Base-by-base conservation (phyloP, 1,140 invertebrate species). In the Sinonovacula constricta region DNA sequence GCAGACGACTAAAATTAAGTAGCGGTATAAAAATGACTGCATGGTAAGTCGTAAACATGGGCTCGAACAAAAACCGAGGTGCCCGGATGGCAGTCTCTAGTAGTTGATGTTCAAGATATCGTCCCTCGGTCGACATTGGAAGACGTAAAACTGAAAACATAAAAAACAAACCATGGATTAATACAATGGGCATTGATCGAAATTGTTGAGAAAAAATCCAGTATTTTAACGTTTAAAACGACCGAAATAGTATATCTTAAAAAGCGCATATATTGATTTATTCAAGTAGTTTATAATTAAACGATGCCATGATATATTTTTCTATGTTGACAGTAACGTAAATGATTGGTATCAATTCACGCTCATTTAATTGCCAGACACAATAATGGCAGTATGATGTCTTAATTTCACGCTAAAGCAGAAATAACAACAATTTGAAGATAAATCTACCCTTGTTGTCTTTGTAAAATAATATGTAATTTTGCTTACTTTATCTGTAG, bases 81-180 rank as follows among this genome's bases (percentile, higher is more conserved):
- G n/a, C n/a, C n/a, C n/a, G n/a, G n/a, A n/a, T n/a, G 51, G 51
- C 26, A 18, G 26, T 18, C 3, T 54, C 3, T 56, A 69, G 68
- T 71, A 71, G 68, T 60, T 26, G 33, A 71, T 71, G 34, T 34
- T 71, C 7, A 71, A 36, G 15, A 59, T 14, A 22, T 22, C 34
- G 2, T 18, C n/a, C 39, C 68, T 30, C 30, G 68, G 68, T 36
- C 68, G 15, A 36, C 68, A 71, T 56, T 71, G 68, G 54, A 59
- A 71, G 14, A 71, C 33, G 56, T 57, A 59, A 7, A 71, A 39
- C 68, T 71, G 68, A 56, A 71, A 71, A 53, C 28, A 53, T 18
- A 10, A 68, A n/a, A 53, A 22, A 4, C 2, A 65, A 10, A 10
- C 4, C 4, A 34, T 7, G 22, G 4, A 5, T 14, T 62, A 34